phyloP scores from a whole-genome alignment of 2,797 vertebrate species.

The Esox lucius region DNA sequence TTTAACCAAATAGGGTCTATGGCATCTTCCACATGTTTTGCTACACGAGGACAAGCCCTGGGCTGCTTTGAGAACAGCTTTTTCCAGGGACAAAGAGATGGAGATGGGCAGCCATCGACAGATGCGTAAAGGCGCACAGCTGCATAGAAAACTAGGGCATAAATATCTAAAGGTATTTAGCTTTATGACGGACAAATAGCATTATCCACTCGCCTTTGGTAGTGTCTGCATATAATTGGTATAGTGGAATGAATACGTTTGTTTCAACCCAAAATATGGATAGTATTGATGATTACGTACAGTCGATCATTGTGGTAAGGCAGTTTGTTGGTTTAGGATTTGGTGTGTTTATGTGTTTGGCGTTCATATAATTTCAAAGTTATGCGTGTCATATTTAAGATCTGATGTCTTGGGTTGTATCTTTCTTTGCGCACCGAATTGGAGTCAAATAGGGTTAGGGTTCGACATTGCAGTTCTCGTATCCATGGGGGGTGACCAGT shows the following conservation, averaged over 20 bases:
- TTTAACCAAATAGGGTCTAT: slow-evolving; percentile 56
- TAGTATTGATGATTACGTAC: not conserved
- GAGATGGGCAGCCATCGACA: slow-evolving; percentile 41
- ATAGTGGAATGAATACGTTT: not conserved
- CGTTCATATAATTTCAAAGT: slow-evolving; percentile 47
- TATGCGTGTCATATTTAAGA: slow-evolving; percentile 49
- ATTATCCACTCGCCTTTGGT: slow-evolving; percentile 15
- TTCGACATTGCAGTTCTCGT: not conserved
- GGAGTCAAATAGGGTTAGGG: slow-evolving; percentile 40
- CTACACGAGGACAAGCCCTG: slow-evolving; percentile 1
- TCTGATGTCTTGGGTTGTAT: slow-evolving; percentile 38
- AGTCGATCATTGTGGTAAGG: slow-evolving; percentile 8
- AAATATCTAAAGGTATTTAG: not conserved
- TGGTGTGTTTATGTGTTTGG: slow-evolving; percentile 24
- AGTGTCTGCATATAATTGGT: not conserved
- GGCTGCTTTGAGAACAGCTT: not conserved
- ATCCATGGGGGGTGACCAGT: not conserved
- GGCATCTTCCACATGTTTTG: slow-evolving; percentile 35
- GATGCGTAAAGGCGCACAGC: slow-evolving; percentile 57
- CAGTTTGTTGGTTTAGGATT: not conserved
- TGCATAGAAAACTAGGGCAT: slow-evolving; percentile 18
- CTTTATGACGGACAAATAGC: slow-evolving; percentile 6
- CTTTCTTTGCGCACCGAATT: slow-evolving; percentile 25
- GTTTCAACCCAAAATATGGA: not conserved
- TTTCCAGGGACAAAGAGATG: slow-evolving; percentile 60